Percentiles rank a stretch among this genome's conserved stretches.
Conservation (phyloP, 2,797 vertebrate genomes). For the Pangasius djambal region DNA sequence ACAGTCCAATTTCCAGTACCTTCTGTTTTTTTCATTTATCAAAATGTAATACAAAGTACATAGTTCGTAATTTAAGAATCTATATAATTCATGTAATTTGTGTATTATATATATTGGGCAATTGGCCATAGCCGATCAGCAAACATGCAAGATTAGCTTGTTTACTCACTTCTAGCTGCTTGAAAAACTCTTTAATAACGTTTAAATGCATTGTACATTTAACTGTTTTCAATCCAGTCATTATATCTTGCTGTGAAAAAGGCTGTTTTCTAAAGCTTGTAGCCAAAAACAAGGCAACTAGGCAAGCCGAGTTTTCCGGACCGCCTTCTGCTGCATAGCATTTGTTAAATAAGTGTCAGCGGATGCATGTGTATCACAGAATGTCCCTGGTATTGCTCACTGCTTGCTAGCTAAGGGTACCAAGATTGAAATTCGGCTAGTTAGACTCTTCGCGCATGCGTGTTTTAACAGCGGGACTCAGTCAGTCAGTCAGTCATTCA, state of each 20-base stretch:
- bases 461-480: neutral
- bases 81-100: neutral
- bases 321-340: neutral
- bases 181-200: neutral
- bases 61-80: neutral
- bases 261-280: neutral
- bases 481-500: neutral
- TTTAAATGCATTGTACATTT: neutral
- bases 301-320: too few species aligned
- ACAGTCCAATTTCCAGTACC: neutral
- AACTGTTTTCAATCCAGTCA: neutral
- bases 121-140: neutral
- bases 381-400: neutral
- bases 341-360: neutral
- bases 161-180: neutral
- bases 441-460: neutral
- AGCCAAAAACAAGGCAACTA: neutral
- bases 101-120: neutral
- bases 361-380: neutral
- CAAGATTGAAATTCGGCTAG: neutral
- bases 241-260: neutral
- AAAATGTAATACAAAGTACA: neutral
- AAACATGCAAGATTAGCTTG: neutral
- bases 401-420: neutral
- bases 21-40: neutral